Evolutionary conservation across 1,140 invertebrate genomes (phyloP), one percentile per base, ranked within the genome.

Genomic region (Pogonomyrmex barbatus): DNA sequence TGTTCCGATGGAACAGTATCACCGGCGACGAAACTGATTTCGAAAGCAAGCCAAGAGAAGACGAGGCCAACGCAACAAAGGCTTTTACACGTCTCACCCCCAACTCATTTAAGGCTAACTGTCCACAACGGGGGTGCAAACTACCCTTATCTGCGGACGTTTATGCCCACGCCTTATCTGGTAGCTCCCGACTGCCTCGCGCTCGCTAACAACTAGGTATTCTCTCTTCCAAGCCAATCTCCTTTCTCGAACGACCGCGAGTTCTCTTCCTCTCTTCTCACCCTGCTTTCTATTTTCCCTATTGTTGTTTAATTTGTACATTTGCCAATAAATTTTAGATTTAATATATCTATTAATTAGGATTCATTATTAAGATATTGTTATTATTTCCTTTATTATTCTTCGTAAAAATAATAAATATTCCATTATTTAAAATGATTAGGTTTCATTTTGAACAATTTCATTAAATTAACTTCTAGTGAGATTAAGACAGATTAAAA

Each of bases 121-220:
- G 93, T 94, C 94, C 93, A 93, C 94, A 94, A 94, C 92, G 89
- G 91, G 93, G 93, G 94, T 94, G 94, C 92, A 94, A 95, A 95
- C 94, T 93, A 90, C 94, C 91, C 92, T 95, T 95, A 95, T 95
- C 94, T 94, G 87, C 75, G 91, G 89, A 92, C 94, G 93, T 95
- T 95, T 94, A 95, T 94, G 93, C 91, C 94, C 93, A 89, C 86
- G 91, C 92, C 94, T 95, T 95, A 95, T 94, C 94, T 93, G 71
- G 65, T 87, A 82, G 78, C 88, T 90, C 85, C 82, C 73, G 89
- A 91, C 92, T 90, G 90, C 92, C 91, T 92, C 87, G 82, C 90
- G 89, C 90, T 92, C 82, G 88, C 91, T 91, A 93, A 93, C 89
- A 89, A 89, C 90, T 91, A 86, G 85, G 88, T 89, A 90, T 89